Evolutionary conservation across 2,888 invertebrate species (phyloP).

Genomic region (Lepidochrysops patricia): DNA sequence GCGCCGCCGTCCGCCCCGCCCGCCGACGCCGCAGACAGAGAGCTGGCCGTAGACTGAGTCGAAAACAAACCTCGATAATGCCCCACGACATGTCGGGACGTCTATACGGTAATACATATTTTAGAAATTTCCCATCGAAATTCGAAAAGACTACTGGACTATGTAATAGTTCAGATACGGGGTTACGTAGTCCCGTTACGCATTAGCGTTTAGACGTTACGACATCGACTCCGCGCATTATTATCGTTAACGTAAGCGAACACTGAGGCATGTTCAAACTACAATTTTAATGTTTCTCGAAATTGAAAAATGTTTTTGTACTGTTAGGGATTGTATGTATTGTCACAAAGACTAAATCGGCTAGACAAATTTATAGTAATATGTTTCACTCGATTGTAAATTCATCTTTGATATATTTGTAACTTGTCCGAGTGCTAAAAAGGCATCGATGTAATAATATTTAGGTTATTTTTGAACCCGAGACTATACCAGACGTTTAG

Average conservation of each 20-base stretch:
- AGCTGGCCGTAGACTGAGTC: conserved; percentile 28
- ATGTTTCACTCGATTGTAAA: conserved; percentile 3
- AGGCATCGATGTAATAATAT: neutral
- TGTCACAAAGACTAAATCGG: conserved; percentile 19
- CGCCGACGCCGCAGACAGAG: conserved; percentile 27
- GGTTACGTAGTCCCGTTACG: neutral
- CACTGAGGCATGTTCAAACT: conserved; percentile 9
- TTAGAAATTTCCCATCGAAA: neutral
- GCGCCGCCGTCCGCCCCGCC: conserved; percentile 35
- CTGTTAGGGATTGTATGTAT: conserved; percentile 12
- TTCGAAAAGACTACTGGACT: neutral
- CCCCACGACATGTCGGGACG: neutral
- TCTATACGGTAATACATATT: neutral
- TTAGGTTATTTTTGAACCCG: neutral
- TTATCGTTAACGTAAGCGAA: neutral
- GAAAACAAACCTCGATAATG: neutral
- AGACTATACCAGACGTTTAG: neutral
- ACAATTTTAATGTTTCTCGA: conserved; percentile 9
- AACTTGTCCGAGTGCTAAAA: neutral
- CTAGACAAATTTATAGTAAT: conserved; percentile 16
- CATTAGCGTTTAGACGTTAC: neutral
- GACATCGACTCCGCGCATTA: neutral
- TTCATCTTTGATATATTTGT: neutral
- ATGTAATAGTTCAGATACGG: neutral
- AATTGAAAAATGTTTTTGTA: conserved; percentile 13